phyloP scores from a whole-genome alignment of 2,888 invertebrate species.

The Therioaphis trifolii region DNA sequence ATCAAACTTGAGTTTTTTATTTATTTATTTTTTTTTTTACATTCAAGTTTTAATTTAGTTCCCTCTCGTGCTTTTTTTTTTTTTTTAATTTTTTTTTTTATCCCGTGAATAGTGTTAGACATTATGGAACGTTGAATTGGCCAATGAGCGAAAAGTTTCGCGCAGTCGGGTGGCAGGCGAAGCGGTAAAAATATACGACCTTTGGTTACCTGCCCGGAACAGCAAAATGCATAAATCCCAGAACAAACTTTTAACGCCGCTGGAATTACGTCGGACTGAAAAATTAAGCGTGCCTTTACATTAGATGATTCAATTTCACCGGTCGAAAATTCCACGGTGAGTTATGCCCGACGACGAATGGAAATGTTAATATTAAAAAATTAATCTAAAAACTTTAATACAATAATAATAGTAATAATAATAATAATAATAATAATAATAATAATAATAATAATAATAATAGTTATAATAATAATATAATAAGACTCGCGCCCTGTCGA shows the following conservation, averaged over 20 bases:
- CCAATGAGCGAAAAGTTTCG: constrained; percentile 57
- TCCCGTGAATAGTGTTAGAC: constrained; percentile 49
- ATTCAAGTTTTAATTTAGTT: constrained; percentile 51
- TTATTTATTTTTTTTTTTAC: no score
- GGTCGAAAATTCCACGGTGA: not conserved
- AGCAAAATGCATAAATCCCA: constrained; percentile 53
- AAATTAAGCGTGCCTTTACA: constrained; percentile 49
- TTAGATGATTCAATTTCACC: constrained; percentile 43
- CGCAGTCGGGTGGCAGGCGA: constrained; percentile 27
- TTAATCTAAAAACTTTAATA: constrained; percentile 25
- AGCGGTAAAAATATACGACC: constrained; percentile 62
- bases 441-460: no score
- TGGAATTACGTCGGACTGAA: constrained; percentile 44
- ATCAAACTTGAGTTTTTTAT: constrained; percentile 37
- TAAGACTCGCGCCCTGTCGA: no score
- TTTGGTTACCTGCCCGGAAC: constrained; percentile 60
- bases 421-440: no score
- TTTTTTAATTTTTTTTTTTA: constrained; percentile 16
- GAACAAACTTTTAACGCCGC: constrained; percentile 55
- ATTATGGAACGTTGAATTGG: constrained; percentile 54
- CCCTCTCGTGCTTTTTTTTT: not conserved
- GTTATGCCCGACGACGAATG: not conserved
- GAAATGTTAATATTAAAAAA: constrained; percentile 13
- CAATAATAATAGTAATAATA: no score
- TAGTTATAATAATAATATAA: no score